Evolutionary conservation across 1,140 invertebrate genomes (phyloP).

Genomic region (Sweltsa coloradensis): DNA sequence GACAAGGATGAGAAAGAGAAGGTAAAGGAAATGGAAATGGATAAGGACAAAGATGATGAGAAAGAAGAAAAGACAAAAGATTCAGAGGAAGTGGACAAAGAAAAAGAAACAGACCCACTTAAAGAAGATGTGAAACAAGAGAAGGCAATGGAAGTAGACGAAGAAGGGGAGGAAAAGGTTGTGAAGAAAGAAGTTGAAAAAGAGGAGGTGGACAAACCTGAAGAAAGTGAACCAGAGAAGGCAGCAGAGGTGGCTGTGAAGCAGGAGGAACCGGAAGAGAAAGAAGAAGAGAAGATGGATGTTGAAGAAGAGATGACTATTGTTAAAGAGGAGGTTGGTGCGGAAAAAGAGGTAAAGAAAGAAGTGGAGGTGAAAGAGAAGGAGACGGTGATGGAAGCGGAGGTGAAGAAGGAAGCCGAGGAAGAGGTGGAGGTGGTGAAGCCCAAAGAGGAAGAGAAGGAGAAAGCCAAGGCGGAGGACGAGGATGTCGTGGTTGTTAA

Average conservation of each 20-base stretch:
- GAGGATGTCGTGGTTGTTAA: slow-evolving; percentile 35
- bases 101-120: too few species aligned
- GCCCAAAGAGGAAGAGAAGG: slow-evolving; percentile 11
- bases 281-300: slow-evolving; percentile 24
- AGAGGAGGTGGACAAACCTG: slow-evolving; percentile 26
- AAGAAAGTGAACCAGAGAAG: slow-evolving; percentile 14
- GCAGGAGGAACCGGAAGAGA: slow-evolving; percentile 17
- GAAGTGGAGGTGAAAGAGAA: slow-evolving; percentile 40
- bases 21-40: too few species aligned
- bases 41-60: too few species aligned
- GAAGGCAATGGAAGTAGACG: too few species aligned
- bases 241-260: slow-evolving; percentile 23
- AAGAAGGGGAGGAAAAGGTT: too few species aligned
- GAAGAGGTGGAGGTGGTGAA: slow-evolving; percentile 13
- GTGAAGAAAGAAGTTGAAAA: slow-evolving; percentile 28
- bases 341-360: slow-evolving; percentile 21
- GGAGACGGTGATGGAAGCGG: slow-evolving; percentile 35
- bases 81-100: too few species aligned
- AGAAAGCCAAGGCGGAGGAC: slow-evolving; percentile 26
- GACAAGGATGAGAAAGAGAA: too few species aligned
- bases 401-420: slow-evolving; percentile 37
- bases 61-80: too few species aligned
- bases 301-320: slow-evolving; percentile 43
- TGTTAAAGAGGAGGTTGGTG: slow-evolving; percentile 30
- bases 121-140: too few species aligned